phyloP scores from a whole-genome alignment of 1,140 invertebrate genomes.

The Steinernema khuongi region DNA sequence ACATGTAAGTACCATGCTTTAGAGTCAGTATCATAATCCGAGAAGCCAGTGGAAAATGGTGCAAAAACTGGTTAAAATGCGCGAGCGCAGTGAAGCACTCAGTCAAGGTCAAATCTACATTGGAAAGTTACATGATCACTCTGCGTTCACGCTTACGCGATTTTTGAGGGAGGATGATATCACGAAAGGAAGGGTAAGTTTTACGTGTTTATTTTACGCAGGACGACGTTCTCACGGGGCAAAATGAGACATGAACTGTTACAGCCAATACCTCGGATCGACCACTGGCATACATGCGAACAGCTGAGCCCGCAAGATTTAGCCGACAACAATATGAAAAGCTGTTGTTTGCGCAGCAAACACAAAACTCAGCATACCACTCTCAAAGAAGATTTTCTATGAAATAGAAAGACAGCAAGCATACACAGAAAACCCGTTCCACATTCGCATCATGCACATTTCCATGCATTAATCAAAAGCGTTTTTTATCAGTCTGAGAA shows the following conservation, averaged over 20 bases:
- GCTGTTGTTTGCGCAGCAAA: no score
- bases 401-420: no score
- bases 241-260: neutral
- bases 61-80: conserved; percentile 31
- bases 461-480: no score
- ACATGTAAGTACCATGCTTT: conserved; percentile 22
- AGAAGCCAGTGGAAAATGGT: conserved; percentile 32
- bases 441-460: no score
- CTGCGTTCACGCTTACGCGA: conserved; percentile 33
- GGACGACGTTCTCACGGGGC: neutral
- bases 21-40: conserved; percentile 30
- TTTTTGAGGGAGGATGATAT: conserved; percentile 27
- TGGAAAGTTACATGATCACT: conserved; percentile 26
- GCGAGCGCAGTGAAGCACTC: conserved; percentile 32
- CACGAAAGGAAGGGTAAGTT: conserved; percentile 34
- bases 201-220: neutral
- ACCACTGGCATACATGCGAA: no score
- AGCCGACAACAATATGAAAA: no score
- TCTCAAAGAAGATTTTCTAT: no score
- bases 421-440: no score
- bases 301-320: no score
- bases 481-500: no score
- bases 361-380: no score
- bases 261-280: neutral
- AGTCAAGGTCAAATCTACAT: conserved; percentile 23